A percentile compares a stretch with the other conserved stretches of the same genome.
Evolutionary conservation across 2,113 vertebrate genomes (phyloP).

Genomic region (Smithornis capensis): DNA sequence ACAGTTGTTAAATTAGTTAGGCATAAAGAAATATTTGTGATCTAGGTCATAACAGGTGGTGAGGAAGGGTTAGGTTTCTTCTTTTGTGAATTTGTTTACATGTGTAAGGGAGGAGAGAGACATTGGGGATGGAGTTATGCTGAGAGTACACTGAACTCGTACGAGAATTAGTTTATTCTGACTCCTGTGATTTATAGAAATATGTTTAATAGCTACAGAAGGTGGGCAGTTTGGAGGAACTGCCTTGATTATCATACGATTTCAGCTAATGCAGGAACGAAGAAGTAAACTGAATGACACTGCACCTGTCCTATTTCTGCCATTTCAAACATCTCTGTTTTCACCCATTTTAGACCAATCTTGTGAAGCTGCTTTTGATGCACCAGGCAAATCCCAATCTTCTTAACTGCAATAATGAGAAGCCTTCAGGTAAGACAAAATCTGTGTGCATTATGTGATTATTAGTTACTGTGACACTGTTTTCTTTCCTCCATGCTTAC

Average conservation of each 20-base stretch:
- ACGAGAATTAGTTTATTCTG: background rate
- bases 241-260: background rate
- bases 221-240: background rate
- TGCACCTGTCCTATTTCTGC: background rate
- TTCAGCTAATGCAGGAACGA: background rate
- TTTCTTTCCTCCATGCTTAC: background rate
- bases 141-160: fast-evolving
- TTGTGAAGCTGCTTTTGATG: slow-evolving; percentile 87
- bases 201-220: background rate
- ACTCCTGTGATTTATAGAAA: background rate
- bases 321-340: background rate
- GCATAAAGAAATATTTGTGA: background rate
- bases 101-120: fast-evolving
- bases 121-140: background rate
- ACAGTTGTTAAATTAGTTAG: background rate
- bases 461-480: background rate
- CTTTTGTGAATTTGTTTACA: background rate
- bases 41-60: background rate
- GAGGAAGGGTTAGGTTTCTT: background rate
- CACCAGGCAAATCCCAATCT: slow-evolving; percentile 86
- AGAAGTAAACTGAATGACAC: background rate
- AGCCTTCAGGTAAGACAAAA: slow-evolving; percentile 85
- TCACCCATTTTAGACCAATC: slow-evolving; percentile 77
- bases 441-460: background rate
- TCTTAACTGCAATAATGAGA: slow-evolving; percentile 90